Evolutionary conservation across 2,113 vertebrate genomes (phyloP).

Genomic region (Sapajus apella): DNA sequence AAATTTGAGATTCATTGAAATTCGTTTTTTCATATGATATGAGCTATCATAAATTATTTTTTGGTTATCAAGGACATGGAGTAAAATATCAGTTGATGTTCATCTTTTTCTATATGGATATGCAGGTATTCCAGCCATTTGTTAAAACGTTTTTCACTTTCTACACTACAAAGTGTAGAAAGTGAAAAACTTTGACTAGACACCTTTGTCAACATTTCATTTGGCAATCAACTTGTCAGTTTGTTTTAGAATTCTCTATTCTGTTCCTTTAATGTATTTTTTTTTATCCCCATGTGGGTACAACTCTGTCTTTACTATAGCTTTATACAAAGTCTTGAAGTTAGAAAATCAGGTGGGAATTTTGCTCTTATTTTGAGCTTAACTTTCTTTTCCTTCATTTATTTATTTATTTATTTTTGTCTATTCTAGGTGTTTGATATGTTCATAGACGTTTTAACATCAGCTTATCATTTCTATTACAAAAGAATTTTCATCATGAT

Average conservation of each 20-base stretch:
- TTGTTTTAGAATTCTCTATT: background rate
- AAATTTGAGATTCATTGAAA: background rate
- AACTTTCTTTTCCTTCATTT: background rate
- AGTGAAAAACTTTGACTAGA: background rate
- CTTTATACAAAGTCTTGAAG: background rate
- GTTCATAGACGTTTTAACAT: background rate
- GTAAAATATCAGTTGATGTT: background rate
- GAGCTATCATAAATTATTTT: constrained; percentile 13
- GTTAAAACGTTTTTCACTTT: background rate
- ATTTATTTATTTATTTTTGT: background rate
- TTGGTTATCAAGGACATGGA: constrained; percentile 22
- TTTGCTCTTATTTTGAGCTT: background rate
- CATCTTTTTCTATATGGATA: background rate
- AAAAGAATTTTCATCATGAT: background rate
- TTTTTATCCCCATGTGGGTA: background rate
- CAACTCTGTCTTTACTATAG: background rate
- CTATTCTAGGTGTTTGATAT: background rate
- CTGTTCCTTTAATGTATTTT: background rate
- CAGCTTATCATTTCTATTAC: background rate
- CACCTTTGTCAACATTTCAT: background rate
- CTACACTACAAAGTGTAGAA: background rate
- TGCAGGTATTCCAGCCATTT: background rate
- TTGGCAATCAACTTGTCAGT: background rate
- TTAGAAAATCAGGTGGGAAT: background rate
- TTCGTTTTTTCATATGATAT: background rate